These are phyloP conservation scores for Ligdia adustata DNA, from an alignment of 2,888 invertebrate genomes.

Conservation along the genomic window DNA sequence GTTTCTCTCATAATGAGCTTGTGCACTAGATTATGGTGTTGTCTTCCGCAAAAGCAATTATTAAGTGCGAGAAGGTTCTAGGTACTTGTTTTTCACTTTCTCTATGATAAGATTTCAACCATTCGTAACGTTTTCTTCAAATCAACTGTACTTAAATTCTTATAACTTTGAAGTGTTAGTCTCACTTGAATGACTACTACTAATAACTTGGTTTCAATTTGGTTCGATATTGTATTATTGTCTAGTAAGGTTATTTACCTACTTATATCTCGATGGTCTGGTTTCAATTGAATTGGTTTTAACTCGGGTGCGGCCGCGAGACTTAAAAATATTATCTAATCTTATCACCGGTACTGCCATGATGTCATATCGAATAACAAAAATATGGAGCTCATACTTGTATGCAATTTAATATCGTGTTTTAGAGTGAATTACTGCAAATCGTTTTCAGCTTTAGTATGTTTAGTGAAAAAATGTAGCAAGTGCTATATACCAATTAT, in stretches of 20 bases:
- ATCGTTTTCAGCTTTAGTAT: constrained; percentile 17
- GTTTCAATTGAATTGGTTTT: constrained; percentile 35
- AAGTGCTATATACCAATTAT: too few relatives aligned
- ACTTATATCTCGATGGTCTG: constrained; percentile 13
- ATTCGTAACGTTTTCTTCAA: too few relatives aligned
- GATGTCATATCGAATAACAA: constrained; percentile 65
- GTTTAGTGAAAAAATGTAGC: constrained; percentile 26
- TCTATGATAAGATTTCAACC: too few relatives aligned
- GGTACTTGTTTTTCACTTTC: too few relatives aligned
- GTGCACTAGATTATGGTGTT: neutral
- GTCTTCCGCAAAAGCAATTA: constrained; percentile 9
- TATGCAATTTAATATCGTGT: constrained; percentile 43
- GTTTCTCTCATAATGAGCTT: constrained; percentile 10
- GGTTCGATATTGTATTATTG: too few relatives aligned
- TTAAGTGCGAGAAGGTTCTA: too few relatives aligned
- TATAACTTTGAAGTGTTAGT: too few relatives aligned
- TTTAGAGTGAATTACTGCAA: constrained; percentile 33
- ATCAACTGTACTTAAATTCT: too few relatives aligned
- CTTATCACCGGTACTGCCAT: constrained; percentile 58
- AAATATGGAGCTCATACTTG: constrained; percentile 42
- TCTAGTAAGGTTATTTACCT: too few relatives aligned
- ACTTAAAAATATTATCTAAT: constrained; percentile 62
- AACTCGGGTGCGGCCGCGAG: constrained; percentile 55
- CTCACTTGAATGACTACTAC: too few relatives aligned
- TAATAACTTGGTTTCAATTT: too few relatives aligned